A percentile compares a stretch with the other conserved stretches of the same genome.
These are phyloP conservation scores for Globodera rostochiensis DNA, from an alignment of 1,140 invertebrate species.

Conservation along the genomic window DNA sequence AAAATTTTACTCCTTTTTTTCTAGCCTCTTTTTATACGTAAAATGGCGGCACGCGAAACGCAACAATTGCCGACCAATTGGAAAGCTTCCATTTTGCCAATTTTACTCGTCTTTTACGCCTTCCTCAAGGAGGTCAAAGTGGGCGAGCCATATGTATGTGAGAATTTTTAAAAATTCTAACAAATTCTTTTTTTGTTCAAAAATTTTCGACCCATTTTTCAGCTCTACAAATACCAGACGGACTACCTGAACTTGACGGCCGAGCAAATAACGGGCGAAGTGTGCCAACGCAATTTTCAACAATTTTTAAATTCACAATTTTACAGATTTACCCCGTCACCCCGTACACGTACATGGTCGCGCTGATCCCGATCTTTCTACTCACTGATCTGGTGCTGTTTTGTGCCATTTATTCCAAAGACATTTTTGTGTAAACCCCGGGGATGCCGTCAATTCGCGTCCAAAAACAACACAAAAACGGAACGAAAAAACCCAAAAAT, in stretches of 20 bases:
- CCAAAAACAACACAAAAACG: no score
- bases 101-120: conserved; percentile 31
- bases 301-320: background rate
- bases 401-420: background rate
- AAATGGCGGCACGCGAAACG: background rate
- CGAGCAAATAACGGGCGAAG: conserved; percentile 45
- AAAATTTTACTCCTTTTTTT: no score
- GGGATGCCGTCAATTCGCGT: no score
- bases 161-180: no score
- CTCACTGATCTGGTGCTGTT: conserved; percentile 43
- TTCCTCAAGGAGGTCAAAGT: conserved; percentile 55
- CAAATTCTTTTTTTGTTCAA: no score
- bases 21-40: background rate
- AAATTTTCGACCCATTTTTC: background rate
- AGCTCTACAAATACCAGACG: conserved; percentile 53
- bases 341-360: conserved; percentile 49
- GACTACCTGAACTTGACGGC: conserved; percentile 53
- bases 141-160: conserved; percentile 44
- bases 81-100: conserved; percentile 7
- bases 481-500: no score
- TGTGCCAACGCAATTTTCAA: background rate
- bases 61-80: background rate
- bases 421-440: no score
- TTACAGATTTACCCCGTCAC: conserved; percentile 52
- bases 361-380: conserved; percentile 53